Percentiles rank a stretch among this genome's conserved stretches.
These are phyloP conservation scores for Sciaenops ocellatus DNA, from an alignment of 2,797 vertebrate genomes.

Conservation along the genomic window DNA sequence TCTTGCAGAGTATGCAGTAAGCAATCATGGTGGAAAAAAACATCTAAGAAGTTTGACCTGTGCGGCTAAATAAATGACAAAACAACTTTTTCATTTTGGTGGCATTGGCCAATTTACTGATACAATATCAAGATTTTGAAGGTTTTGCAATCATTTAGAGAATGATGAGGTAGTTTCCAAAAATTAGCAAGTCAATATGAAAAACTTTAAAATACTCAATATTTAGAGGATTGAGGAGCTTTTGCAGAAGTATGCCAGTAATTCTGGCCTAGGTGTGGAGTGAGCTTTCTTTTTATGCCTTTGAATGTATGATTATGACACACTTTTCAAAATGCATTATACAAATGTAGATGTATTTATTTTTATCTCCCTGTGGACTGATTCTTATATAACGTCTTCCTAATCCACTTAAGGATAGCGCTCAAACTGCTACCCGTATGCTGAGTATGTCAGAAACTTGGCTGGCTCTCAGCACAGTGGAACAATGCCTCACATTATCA, in stretches of 20 bases:
- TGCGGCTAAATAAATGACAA: too few relatives aligned
- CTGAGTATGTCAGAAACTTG: slow-evolving; percentile 27
- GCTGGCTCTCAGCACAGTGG: slow-evolving; percentile 10
- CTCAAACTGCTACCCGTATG: slow-evolving; percentile 6
- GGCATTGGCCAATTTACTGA: too few relatives aligned
- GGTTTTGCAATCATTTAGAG: too few relatives aligned
- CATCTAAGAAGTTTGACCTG: too few relatives aligned
- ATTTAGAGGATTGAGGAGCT: too few relatives aligned
- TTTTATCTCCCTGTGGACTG: background rate
- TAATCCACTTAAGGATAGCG: slow-evolving; percentile 2
- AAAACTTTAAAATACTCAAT: too few relatives aligned
- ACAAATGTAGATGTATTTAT: background rate
- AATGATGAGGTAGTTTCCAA: too few relatives aligned
- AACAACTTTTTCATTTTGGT: too few relatives aligned
- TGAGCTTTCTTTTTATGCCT: background rate
- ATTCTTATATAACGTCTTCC: background rate
- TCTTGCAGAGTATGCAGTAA: too few relatives aligned
- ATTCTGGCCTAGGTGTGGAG: background rate
- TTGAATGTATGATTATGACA: background rate
- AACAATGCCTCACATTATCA: slow-evolving; percentile 5
- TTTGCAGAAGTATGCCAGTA: background rate
- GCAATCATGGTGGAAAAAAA: too few relatives aligned
- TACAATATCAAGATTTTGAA: too few relatives aligned
- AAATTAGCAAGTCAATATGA: too few relatives aligned
- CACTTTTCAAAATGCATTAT: background rate